phyloP scores from a whole-genome alignment of 2,888 invertebrate species.

The Clistopyga incitator region DNA sequence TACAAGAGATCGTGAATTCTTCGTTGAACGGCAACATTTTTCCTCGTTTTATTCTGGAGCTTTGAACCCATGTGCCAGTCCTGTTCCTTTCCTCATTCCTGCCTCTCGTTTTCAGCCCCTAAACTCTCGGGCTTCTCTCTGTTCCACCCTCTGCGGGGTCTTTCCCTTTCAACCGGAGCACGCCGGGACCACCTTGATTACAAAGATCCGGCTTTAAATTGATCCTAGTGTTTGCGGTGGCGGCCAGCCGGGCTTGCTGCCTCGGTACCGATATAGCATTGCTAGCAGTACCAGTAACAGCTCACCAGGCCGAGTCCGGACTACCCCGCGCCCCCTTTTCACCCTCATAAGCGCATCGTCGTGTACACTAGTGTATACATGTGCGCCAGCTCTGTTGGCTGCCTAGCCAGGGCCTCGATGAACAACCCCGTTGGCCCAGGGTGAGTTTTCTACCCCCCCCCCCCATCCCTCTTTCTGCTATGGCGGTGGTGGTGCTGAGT shows the following conservation, averaged over 20 bases:
- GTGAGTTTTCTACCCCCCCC: constrained; percentile 34
- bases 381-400: constrained; percentile 41
- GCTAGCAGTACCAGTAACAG: constrained; percentile 23
- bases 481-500: neutral
- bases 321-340: neutral
- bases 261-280: constrained; percentile 29
- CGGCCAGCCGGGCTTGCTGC: constrained; percentile 59
- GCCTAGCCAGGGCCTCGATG: constrained; percentile 50
- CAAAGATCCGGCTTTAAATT: constrained; percentile 83
- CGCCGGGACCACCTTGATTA: constrained; percentile 80
- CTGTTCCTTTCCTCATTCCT: constrained; percentile 25
- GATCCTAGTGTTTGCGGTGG: constrained; percentile 79
- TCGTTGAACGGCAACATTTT: constrained; percentile 57
- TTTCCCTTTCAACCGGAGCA: constrained; percentile 65
- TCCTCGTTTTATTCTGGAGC: constrained; percentile 51
- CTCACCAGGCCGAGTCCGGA: constrained; percentile 36
- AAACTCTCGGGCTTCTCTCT: constrained; percentile 11
- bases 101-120: constrained; percentile 3
- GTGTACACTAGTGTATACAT: constrained; percentile 26
- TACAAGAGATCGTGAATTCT: constrained; percentile 28
- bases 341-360: constrained; percentile 47
- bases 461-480: constrained; percentile 39
- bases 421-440: constrained; percentile 52
- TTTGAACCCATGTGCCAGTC: constrained; percentile 51
- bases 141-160: constrained; percentile 9